Base-by-base conservation (phyloP, 2,113 vertebrate species). In the Lathamus discolor region DNA sequence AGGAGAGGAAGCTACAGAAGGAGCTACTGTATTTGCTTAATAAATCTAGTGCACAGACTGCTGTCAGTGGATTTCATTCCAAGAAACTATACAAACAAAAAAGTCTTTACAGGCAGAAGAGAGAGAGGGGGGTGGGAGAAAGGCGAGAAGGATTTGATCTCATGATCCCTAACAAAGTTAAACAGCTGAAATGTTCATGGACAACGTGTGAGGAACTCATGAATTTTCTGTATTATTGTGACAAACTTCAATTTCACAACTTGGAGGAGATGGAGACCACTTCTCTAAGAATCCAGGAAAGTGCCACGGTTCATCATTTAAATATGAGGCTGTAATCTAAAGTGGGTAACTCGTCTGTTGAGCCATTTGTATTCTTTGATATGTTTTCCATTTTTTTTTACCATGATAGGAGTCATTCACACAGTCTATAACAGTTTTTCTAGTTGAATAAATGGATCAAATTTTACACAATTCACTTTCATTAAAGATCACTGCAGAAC, bases 41-140 rank as follows among this genome's bases (percentile, higher is more conserved):
- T 93, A 94, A 88, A 92, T 93, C 88, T 91, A 79, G 41, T 37
- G 86, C 75, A 68, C 84, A 95, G 68, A 79, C 31, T 88, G 88
- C 55, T 87, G 80, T 94, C 91, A 94, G 67, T 62, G 63, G 76
- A 88, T 87, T 95, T 74, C 91, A 73, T 91, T 97, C 82, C 87
- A 96, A 95, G 86, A 97, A 97, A 88, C 77, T 83, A 79, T 51
- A 87, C 88, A 96, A 94, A 96, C 88, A 95, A 88, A 95, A 96
- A 20, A 88, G 81, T 54, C 88, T 95, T 86, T 83, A 74, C 44
- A 93, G 93, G 44, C 29, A 64, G 90, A 94, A 95, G 70, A 69
- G 64, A 66, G 44, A 33, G 78, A 86, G 94, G 20, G 52, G 80
- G 83, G 61, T 72, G 83, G 17, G 48, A 83, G 88, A 59, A 76